These are phyloP conservation scores for Aptenodytes forsteri DNA, from an alignment of 2,113 vertebrate genomes.

Conservation along the genomic window DNA sequence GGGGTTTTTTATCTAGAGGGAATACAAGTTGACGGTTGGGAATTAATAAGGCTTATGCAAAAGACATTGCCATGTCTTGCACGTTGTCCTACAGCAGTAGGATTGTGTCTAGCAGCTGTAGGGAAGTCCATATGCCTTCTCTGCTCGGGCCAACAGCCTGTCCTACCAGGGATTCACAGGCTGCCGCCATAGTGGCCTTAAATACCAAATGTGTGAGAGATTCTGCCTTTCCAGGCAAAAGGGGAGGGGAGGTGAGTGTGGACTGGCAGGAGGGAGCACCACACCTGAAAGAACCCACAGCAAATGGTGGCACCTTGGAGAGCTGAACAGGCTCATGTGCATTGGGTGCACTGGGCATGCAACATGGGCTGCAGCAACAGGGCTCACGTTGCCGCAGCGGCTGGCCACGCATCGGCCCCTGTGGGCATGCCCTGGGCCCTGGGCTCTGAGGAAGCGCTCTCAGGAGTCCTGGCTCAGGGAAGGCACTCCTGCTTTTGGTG, in stretches of 20 bases:
- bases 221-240: not conserved
- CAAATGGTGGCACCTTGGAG: not conserved
- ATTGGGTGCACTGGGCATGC: fast-evolving
- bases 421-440: not conserved
- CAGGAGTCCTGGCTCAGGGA: not conserved
- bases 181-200: not conserved
- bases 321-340: not conserved
- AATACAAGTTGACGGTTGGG: not conserved
- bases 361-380: not conserved
- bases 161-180: not conserved
- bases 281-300: not conserved
- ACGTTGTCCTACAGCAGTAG: not conserved
- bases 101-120: not conserved
- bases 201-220: not conserved
- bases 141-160: not conserved
- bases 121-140: not conserved
- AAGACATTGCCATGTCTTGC: not conserved
- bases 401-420: not conserved
- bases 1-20: not conserved
- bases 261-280: not conserved
- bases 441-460: not conserved
- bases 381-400: fast-evolving
- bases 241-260: not conserved
- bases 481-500: not conserved
- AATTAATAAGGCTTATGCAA: not conserved